Evolutionary conservation across 2,113 vertebrate species (phyloP).

Genomic region (Choloepus hoffmanni): DNA sequence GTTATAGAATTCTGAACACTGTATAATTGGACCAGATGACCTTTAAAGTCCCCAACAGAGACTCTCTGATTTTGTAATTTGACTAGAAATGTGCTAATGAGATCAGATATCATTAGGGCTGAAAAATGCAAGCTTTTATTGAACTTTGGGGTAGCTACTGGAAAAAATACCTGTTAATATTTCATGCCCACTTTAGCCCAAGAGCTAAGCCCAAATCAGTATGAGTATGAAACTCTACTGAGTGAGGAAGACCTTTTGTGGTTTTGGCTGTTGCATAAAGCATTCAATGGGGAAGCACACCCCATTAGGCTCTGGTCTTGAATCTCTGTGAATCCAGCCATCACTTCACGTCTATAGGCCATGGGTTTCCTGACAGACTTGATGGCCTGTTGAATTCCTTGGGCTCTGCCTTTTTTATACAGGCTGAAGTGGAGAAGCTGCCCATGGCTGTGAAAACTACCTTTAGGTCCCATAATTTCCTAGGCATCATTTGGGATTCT

Average conservation of each 20-base stretch:
- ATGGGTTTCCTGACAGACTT: neutral
- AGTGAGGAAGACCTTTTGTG: neutral
- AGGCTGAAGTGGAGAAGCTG: neutral
- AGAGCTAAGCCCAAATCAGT: neutral
- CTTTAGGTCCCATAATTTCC: neutral
- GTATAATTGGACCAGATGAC: neutral
- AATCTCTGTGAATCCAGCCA: neutral
- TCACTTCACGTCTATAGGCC: neutral
- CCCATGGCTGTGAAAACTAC: neutral
- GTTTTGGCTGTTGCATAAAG: neutral
- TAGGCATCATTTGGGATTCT: neutral
- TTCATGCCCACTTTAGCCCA: neutral
- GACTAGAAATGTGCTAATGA: neutral
- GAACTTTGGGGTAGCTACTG: neutral
- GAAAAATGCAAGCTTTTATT: constrained; percentile 36
- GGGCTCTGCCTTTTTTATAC: neutral
- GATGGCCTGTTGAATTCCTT: neutral
- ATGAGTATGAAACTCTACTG: neutral
- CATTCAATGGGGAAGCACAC: neutral
- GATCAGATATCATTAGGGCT: constrained; percentile 36
- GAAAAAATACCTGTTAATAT: neutral
- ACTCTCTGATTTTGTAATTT: constrained; percentile 4
- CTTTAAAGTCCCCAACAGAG: constrained; percentile 13
- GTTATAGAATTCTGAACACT: neutral
- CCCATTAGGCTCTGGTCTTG: neutral